Base-by-base conservation (phyloP, 2,113 vertebrate species). In the Nothocercus nigrocapillus region DNA sequence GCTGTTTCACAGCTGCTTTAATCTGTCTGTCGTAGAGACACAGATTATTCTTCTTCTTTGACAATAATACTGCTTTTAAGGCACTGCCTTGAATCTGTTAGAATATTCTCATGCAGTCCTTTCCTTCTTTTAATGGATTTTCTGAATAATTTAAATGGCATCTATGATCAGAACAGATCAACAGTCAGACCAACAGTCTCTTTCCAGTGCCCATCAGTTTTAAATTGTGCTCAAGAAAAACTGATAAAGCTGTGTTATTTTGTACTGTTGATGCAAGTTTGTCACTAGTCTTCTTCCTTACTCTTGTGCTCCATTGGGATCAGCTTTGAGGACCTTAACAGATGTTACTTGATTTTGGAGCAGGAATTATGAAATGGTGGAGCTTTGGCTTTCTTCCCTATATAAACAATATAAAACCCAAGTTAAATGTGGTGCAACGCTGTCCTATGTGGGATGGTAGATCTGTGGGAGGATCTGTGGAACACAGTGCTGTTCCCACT, bases 281-380 rank as follows among this genome's bases (percentile, higher is more conserved):
- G 21, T 91, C 1, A 0, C 42, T 88, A 40, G 15, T 70, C 64
- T 68, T 49, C 8, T 88, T 91, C 40, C 21, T 19, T 61, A 8
- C 61, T 89, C 6, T 20, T 82, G 30, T 74, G 25, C 86, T 87
- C 63, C 66, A 27, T 24, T 58, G 9, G 44, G 19, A 93, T 74
- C 54, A 77, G 70, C 84, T 91, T 87, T 89, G 59, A 85, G 82
- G 7, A 49, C 93, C 51, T 32, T 32, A 47, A 61, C 82, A 91
- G 62, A 70, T 74, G 63, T 80, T 92, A 58, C 28, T n/a, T n/a
- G 49, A 67, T 28, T 20, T 54, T 40, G 30, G 40, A 53, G 30
- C 64, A 54, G n/a, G 34, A 53, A 56, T 67, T 44, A 42, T 11
- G 54, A 83, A 93, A 88, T 66, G 59, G 49, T n/a, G 24, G 59